Conservation (phyloP, 2,797 vertebrate species). For the Macropus fuliginosus region DNA sequence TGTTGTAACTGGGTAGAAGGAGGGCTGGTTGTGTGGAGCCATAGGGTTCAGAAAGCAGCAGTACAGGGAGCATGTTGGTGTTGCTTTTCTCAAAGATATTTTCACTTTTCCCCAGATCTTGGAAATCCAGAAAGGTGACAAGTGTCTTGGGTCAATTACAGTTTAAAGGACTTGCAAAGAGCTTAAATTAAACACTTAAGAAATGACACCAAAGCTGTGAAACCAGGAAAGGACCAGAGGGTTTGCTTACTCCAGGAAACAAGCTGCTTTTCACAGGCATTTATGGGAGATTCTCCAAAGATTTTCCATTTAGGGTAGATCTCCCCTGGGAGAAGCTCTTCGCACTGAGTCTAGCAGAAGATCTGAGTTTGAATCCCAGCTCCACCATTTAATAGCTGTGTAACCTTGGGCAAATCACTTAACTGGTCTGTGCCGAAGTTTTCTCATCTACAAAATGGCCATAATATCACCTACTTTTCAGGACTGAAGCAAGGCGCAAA, state of each 20-base stretch:
- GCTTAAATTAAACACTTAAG: slow-evolving; percentile 30
- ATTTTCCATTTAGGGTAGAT: neutral
- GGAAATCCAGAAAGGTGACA: neutral
- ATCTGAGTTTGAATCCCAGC: neutral
- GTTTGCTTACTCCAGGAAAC: slow-evolving; percentile 26
- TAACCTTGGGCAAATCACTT: neutral
- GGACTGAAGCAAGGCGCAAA: neutral
- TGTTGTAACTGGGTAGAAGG: neutral
- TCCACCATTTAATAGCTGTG: neutral
- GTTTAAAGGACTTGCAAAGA: slow-evolving; percentile 46
- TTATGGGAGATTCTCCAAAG: neutral
- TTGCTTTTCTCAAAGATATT: neutral
- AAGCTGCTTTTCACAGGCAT: neutral
- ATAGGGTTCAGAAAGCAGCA: neutral
- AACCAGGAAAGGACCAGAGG: slow-evolving; percentile 39
- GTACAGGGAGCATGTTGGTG: neutral
- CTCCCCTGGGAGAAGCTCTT: neutral
- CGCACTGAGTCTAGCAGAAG: neutral
- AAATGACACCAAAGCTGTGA: slow-evolving; percentile 24
- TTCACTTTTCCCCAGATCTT: neutral
- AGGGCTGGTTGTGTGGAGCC: neutral
- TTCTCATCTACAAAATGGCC: neutral
- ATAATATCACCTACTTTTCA: neutral
- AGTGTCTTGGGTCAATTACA: neutral
- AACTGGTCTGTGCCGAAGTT: neutral